Conservation (phyloP, 2,113 vertebrate genomes). For the Lamprotornis superbus region DNA sequence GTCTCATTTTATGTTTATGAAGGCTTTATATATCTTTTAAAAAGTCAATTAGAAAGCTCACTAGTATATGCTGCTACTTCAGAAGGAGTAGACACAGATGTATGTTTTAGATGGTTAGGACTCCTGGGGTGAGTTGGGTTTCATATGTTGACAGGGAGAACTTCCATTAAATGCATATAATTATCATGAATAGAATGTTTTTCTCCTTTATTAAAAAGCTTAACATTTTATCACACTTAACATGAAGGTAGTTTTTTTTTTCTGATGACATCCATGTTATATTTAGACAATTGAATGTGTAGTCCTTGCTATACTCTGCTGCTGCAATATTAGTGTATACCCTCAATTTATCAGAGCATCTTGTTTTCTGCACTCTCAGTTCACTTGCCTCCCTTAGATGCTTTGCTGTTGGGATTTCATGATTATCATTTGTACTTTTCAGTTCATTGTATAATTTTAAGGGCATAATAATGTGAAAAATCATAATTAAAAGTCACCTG, state of each 20-base stretch:
- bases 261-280: neutral
- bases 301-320: neutral
- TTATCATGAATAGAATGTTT: neutral
- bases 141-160: conserved; percentile 19
- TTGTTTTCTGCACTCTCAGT: neutral
- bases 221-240: conserved; percentile 1
- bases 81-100: conserved; percentile 11
- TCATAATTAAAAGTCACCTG: neutral
- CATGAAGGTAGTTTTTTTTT: neutral
- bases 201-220: neutral
- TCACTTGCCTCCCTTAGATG: neutral
- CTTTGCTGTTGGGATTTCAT: neutral
- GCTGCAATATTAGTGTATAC: neutral
- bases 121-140: neutral
- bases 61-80: conserved; percentile 3
- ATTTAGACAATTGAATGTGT: neutral
- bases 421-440: neutral
- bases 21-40: neutral
- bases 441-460: neutral
- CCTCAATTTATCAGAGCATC: neutral
- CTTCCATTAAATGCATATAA: conserved; percentile 19
- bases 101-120: conserved; percentile 16
- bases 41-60: conserved; percentile 30
- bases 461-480: neutral
- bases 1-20: conserved; percentile 48